phyloP scores from a whole-genome alignment of 2,888 invertebrate genomes.

The Caradrina clavipalpis region DNA sequence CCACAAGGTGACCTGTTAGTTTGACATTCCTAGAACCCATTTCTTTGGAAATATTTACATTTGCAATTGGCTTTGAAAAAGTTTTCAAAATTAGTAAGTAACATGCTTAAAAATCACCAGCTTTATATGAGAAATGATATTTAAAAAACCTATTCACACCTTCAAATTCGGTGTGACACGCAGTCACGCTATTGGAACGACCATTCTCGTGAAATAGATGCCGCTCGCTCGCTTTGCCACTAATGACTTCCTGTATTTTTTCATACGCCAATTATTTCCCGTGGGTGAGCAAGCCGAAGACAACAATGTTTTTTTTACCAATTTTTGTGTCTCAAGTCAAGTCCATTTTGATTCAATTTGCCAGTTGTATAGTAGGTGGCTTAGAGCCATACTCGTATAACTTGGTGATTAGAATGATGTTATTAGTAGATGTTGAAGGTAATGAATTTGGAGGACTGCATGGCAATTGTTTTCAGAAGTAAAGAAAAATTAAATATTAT shows the following conservation, averaged over 20 bases:
- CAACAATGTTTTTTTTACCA: slow-evolving; percentile 72
- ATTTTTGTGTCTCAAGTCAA: slow-evolving; percentile 67
- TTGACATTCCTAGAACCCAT: background rate
- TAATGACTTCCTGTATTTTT: slow-evolving; percentile 90
- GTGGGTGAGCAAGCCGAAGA: slow-evolving; percentile 83
- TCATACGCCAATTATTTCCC: slow-evolving; percentile 88
- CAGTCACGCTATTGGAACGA: slow-evolving; percentile 66
- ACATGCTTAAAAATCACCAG: background rate
- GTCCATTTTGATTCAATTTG: slow-evolving; percentile 73
- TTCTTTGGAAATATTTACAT: background rate
- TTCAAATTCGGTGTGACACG: slow-evolving; percentile 76
- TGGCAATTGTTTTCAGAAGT: slow-evolving; percentile 11
- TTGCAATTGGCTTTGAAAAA: background rate
- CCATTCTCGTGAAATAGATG: slow-evolving; percentile 85
- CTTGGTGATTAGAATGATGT: slow-evolving; percentile 37
- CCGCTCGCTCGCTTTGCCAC: slow-evolving; percentile 85
- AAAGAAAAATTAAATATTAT: slow-evolving; percentile 23
- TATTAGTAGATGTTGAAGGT: slow-evolving; percentile 22
- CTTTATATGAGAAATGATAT: background rate
- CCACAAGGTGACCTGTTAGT: too few relatives aligned
- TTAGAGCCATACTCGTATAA: slow-evolving; percentile 33
- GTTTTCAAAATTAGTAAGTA: background rate
- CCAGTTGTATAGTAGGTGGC: slow-evolving; percentile 38
- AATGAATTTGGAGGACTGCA: slow-evolving; percentile 12
- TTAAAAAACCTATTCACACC: slow-evolving; percentile 26